These are phyloP conservation scores for Strigamia crassipes DNA, from an alignment of 2,888 invertebrate species.

Conservation along the genomic window DNA sequence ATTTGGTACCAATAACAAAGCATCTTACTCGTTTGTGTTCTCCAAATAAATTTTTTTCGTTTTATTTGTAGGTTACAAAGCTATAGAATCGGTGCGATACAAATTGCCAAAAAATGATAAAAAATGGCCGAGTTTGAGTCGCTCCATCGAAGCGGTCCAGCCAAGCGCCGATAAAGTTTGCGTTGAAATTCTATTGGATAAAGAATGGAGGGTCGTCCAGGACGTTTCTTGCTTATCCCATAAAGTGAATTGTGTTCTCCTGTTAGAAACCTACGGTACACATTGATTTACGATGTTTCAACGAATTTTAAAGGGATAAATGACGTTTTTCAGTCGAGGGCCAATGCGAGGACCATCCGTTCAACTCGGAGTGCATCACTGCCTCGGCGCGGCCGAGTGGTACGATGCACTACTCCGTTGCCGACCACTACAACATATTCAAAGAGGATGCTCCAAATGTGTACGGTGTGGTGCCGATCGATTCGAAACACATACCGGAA, in stretches of 20 bases:
- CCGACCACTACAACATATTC: background rate
- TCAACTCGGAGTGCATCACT: background rate
- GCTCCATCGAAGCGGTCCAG: background rate
- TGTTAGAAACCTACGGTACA: background rate
- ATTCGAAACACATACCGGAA: background rate
- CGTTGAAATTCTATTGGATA: background rate
- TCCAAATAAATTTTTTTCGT: too few species aligned
- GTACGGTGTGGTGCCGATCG: background rate
- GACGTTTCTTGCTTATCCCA: background rate
- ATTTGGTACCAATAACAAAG: too few species aligned
- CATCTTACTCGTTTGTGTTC: too few species aligned
- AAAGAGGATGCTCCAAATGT: background rate
- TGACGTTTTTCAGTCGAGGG: too few species aligned
- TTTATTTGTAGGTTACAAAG: background rate
- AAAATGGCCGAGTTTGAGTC: background rate
- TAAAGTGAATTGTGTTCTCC: background rate
- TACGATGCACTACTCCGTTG: background rate
- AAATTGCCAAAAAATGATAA: background rate
- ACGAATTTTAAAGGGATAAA: too few species aligned
- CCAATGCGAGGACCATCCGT: background rate
- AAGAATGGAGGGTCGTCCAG: background rate
- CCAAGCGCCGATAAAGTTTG: background rate
- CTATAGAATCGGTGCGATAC: background rate
- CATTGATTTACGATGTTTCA: too few species aligned
- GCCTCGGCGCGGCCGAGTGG: background rate